Evolutionary conservation across 2,113 vertebrate species (phyloP), one percentile per base, ranked within the genome.

Genomic region (Grus americana): DNA sequence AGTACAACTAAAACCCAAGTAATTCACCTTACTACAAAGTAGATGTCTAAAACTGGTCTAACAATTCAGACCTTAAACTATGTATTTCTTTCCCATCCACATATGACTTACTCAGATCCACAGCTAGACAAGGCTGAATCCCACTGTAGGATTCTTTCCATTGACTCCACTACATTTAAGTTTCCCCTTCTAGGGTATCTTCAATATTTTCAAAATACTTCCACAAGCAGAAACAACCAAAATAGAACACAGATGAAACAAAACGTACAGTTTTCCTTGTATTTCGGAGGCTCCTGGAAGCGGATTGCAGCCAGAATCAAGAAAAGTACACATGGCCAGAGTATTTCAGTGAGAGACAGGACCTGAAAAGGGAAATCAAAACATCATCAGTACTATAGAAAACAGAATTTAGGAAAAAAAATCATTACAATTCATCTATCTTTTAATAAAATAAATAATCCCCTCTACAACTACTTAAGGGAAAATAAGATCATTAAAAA

Each of bases 241-340:
- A 84, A 65, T 3, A 71, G 55, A 83, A 55, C 4, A 29, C 11
- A 54, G 9, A 8, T 38, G 8, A 91, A 88, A 75, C 9, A 44
- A 67, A 79, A 98, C 98, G 95, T 97, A 98, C 98, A 98, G 21
- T 79, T 98, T 42, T 98, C 97, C 91, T 89, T 97, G 34, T 98
- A 94, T 79, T 96, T 96, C 34, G 98, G 98, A 36, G 97, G 95
- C 46, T 98, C 97, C 81, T 98, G 98, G 55, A 97, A 95, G 57
- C 98, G 97, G 36, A 98, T 79, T 13, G 96, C 93, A 17, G 93
- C 96, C 88, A 98, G 96, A 88, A 98, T 98, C 75, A 97, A 54
- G 86, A 98, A 98, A 75, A 98, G 97, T 12, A 88, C 83, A 29
- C 98, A 98, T 6, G 98, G 98, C 98, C 98, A 98, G 72, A 98